Conservation (phyloP, 2,888 invertebrate genomes). For the Agrochola lota region DNA sequence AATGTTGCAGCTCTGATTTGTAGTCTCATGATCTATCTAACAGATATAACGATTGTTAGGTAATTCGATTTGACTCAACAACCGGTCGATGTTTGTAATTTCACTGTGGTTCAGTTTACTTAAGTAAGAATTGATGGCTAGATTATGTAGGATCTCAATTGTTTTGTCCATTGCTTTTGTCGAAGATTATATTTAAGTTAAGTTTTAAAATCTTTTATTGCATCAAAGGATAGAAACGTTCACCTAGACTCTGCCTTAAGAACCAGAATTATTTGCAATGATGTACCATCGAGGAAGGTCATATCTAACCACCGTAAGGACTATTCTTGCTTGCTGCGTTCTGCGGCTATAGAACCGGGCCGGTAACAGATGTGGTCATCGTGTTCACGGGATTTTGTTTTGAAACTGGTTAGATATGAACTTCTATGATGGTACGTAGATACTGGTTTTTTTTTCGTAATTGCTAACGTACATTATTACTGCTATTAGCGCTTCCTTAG, state of each 20-base stretch:
- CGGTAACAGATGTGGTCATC: too few species aligned
- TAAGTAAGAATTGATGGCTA: neutral
- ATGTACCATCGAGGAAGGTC: too few species aligned
- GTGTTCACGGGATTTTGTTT: too few species aligned
- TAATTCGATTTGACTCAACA: constrained; percentile 22
- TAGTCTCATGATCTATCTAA: constrained; percentile 29
- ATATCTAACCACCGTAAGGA: too few species aligned
- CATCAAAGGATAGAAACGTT: too few species aligned
- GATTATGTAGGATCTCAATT: neutral
- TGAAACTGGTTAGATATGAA: too few species aligned
- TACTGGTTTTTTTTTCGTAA: neutral
- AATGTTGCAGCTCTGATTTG: constrained; percentile 42
- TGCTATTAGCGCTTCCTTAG: neutral
- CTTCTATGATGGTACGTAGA: too few species aligned
- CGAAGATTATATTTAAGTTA: neutral
- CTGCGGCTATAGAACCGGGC: too few species aligned
- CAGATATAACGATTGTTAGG: constrained; percentile 22
- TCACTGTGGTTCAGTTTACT: neutral
- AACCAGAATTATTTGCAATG: neutral
- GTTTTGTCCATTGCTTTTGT: neutral
- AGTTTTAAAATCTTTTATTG: neutral
- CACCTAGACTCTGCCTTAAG: neutral
- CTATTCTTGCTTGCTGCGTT: too few species aligned
- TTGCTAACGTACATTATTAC: neutral
- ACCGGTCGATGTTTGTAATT: constrained; percentile 10